A percentile compares a stretch with the other conserved stretches of the same genome.
phyloP scores from a whole-genome alignment of 2,113 vertebrate genomes.

The Cavia porcellus region DNA sequence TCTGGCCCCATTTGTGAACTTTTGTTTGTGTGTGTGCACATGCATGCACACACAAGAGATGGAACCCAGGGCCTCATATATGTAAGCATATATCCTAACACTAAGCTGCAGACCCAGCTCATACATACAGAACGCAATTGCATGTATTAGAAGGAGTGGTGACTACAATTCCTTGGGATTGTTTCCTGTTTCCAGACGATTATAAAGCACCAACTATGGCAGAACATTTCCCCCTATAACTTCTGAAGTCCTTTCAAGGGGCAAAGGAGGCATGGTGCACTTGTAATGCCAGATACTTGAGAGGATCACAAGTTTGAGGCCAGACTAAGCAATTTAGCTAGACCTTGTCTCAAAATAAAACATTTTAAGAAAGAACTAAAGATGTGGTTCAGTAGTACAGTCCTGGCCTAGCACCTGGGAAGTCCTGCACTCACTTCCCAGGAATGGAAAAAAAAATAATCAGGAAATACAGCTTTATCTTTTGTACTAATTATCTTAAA shows the following conservation, averaged over 20 bases:
- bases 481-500: neutral
- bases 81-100: neutral
- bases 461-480: neutral
- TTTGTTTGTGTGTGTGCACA: neutral
- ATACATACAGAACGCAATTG: neutral
- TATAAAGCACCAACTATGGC: neutral
- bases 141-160: neutral
- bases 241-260: neutral
- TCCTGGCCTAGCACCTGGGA: neutral
- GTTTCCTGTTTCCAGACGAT: conserved; percentile 26
- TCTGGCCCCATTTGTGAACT: neutral
- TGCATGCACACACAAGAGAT: neutral
- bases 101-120: neutral
- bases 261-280: neutral
- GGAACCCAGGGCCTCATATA: neutral
- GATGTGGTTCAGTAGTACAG: neutral
- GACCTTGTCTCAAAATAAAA: neutral
- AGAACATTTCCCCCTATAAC: neutral
- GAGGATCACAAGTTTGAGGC: neutral
- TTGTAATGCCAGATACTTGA: neutral
- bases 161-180: neutral
- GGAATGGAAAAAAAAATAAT: neutral
- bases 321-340: neutral
- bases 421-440: neutral
- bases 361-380: neutral